These are phyloP conservation scores for Monodelphis domestica DNA, from an alignment of 2,797 vertebrate genomes.

Conservation along the genomic window DNA sequence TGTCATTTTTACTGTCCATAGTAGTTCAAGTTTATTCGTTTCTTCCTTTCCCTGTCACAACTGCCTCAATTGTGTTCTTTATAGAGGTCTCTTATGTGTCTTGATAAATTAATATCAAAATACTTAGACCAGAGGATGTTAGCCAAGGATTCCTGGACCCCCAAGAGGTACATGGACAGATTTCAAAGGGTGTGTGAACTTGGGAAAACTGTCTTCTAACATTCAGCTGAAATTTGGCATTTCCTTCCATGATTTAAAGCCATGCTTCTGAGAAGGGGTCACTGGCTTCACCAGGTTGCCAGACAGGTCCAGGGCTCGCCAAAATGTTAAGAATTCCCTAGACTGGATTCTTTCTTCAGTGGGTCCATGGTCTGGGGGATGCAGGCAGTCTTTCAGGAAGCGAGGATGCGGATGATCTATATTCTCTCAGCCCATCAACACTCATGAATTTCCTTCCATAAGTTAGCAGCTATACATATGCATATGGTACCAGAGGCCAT, in stretches of 20 bases:
- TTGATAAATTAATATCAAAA: neutral
- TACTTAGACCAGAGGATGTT: neutral
- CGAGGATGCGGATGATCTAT: neutral
- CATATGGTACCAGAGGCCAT: neutral
- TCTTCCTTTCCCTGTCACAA: neutral
- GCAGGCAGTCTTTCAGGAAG: neutral
- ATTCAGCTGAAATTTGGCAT: neutral
- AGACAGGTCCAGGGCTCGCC: neutral
- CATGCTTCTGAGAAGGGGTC: neutral
- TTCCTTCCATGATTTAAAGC: neutral
- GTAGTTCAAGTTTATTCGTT: neutral
- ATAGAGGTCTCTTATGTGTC: neutral
- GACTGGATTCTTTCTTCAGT: neutral
- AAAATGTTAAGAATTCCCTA: neutral
- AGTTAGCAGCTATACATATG: neutral
- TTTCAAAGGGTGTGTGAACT: neutral
- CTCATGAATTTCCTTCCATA: neutral
- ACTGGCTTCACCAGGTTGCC: neutral
- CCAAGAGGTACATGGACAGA: neutral
- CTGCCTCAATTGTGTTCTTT: neutral
- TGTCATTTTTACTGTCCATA: neutral
- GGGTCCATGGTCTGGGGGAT: neutral
- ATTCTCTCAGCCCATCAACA: neutral
- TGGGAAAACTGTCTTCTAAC: neutral
- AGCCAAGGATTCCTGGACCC: neutral